Base-by-base conservation (phyloP, 2,113 vertebrate species). In the Festucalex cinctus region DNA sequence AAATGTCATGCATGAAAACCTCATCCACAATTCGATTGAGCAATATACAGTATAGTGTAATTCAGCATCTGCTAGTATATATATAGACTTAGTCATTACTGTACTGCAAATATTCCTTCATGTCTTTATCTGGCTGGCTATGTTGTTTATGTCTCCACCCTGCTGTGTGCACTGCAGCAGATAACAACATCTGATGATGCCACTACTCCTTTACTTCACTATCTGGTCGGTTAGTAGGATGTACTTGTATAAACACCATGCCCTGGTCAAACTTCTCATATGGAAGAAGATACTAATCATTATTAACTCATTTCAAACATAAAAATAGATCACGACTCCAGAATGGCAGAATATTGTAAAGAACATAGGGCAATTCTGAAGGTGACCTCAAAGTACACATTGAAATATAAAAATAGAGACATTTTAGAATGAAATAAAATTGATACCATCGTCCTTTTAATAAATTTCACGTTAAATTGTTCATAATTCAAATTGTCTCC, bases 151-250 rank as follows among this genome's bases (percentile, higher is more conserved):
- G 49, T 22, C 74, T 64, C 76, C 66, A 41, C 65, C 72, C 9
- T 68, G 67, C 63, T 66, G 73, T 56, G 6, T 77, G 70, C 1
- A 26, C 48, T 35, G 54, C 5, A 20, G 63, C 65, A 71, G 83
- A 88, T 86, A 82, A 83, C 66, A 58, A 8, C 3, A 35, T 67
- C 4, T 60, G 37, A 65, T 69, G 57, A 65, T 35, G 32, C 36
- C 46, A 57, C 20, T 2, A 14, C n/a, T 36, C 22, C n/a, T 22
- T 24, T 17, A 1, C 48, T 28, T 67, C 13, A 32, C 66, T 78
- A 85, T 87, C 83, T 78, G 35, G 26, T 24, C 9, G n/a, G 46
- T 6, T 14, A 17, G 20, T 49, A 19, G 9, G 9, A 24, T 53
- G 51, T 49, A 5, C n/a, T n/a, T n/a, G n/a, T n/a, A n/a, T 22